Conservation (phyloP, 2,113 vertebrate species). For the Xenotilapia longispinis region DNA sequence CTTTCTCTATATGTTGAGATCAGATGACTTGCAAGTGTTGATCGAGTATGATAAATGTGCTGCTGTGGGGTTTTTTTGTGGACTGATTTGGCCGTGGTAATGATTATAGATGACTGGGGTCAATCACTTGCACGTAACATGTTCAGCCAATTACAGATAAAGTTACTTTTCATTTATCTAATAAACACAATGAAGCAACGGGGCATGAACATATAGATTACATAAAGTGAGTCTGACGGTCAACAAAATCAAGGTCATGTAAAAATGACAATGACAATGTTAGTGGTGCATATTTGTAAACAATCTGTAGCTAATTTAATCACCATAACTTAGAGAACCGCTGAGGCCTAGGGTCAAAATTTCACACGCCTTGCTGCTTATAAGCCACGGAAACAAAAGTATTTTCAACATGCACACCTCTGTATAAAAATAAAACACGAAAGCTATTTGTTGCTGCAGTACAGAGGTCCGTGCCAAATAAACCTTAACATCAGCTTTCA, state of each 20-base stretch:
- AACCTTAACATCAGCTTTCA: background rate
- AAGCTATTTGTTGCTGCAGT: background rate
- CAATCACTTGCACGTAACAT: background rate
- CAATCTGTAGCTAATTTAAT: background rate
- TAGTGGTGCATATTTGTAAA: background rate
- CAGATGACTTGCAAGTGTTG: constrained; percentile 42
- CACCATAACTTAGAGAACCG: accelerated
- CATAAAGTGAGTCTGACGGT: background rate
- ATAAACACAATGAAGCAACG: background rate
- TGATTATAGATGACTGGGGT: background rate
- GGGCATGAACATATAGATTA: background rate
- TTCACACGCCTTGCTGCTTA: background rate
- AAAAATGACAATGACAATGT: background rate
- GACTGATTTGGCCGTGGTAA: background rate
- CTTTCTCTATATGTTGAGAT: constrained; percentile 47
- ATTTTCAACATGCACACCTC: background rate
- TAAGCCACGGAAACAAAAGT: accelerated
- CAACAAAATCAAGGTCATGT: background rate
- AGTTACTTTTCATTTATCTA: background rate
- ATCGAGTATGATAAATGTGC: constrained; percentile 50
- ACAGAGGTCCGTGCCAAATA: background rate
- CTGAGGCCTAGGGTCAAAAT: background rate
- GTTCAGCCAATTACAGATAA: background rate
- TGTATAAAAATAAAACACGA: background rate
- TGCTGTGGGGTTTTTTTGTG: background rate